A percentile compares a stretch with the other conserved stretches of the same genome.
Conservation (phyloP, 2,113 vertebrate genomes). For the Mugil cephalus region DNA sequence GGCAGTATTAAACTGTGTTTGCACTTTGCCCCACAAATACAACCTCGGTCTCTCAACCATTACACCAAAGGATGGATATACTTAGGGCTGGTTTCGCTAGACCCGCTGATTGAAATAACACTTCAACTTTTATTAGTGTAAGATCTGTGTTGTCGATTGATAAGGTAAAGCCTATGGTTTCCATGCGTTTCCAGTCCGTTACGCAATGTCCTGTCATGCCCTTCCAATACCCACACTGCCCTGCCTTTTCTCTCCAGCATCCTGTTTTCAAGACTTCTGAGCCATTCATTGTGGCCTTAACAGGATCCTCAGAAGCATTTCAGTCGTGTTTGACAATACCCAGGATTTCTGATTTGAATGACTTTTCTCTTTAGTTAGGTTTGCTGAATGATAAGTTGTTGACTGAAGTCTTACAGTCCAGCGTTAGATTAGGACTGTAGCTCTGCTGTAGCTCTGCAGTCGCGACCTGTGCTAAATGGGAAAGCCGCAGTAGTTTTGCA, state of each 20-base stretch:
- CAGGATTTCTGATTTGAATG: constrained; percentile 40
- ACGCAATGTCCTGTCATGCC: constrained; percentile 71
- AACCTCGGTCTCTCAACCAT: not conserved
- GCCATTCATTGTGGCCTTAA: constrained; percentile 67
- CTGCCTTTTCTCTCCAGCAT: constrained; percentile 76
- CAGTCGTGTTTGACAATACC: constrained; percentile 45
- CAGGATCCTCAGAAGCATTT: constrained; percentile 70
- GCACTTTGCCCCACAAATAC: constrained; percentile 9
- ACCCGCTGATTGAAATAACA: constrained; percentile 17
- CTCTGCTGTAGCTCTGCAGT: not conserved
- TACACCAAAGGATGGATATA: not conserved
- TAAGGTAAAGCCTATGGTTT: constrained; percentile 59
- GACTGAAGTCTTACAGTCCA: constrained; percentile 1
- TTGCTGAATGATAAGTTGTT: constrained; percentile 14
- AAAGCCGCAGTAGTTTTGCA: not conserved
- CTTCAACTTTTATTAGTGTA: constrained; percentile 22
- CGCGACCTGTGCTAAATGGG: constrained; percentile 1
- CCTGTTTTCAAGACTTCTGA: constrained; percentile 78
- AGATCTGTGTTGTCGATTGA: constrained; percentile 50
- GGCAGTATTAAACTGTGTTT: constrained; percentile 8
- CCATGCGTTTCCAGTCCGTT: constrained; percentile 68
- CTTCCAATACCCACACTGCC: constrained; percentile 66
- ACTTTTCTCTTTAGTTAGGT: constrained; percentile 29
- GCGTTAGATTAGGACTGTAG: not conserved
- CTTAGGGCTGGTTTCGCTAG: constrained; percentile 13